Percentiles rank a stretch among this genome's conserved stretches.
phyloP scores from a whole-genome alignment of 2,113 vertebrate species.

The Haemorhous mexicanus region DNA sequence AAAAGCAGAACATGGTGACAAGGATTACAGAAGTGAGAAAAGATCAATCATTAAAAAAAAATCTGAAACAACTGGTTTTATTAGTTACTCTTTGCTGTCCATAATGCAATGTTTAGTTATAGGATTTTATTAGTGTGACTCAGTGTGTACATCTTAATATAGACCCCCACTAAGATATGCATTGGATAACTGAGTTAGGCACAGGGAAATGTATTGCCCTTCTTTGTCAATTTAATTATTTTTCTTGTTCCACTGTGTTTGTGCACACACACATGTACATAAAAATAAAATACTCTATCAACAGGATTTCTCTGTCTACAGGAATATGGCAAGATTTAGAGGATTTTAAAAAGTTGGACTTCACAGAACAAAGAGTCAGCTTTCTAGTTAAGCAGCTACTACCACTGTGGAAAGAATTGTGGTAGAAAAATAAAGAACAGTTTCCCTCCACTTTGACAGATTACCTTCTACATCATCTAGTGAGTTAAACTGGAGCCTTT shows the following conservation, averaged over 20 bases:
- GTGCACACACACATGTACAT: not conserved
- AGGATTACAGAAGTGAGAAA: not conserved
- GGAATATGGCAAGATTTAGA: not conserved
- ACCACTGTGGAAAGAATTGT: not conserved
- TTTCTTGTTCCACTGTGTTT: not conserved
- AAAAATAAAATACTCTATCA: not conserved
- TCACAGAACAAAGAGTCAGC: not conserved
- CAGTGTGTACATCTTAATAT: not conserved
- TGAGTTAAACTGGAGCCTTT: constrained; percentile 83
- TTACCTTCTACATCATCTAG: constrained; percentile 80
- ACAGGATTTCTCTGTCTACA: not conserved
- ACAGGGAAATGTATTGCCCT: not conserved
- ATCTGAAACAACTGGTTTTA: not conserved
- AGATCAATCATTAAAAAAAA: not conserved
- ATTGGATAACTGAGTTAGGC: not conserved
- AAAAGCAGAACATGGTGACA: constrained; percentile 25
- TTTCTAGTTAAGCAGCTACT: not conserved
- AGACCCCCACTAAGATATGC: not conserved
- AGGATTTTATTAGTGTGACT: not conserved
- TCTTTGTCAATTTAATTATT: not conserved
- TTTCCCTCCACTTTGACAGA: not conserved
- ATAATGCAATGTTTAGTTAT: not conserved
- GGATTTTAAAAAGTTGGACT: not conserved
- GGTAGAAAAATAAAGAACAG: not conserved
- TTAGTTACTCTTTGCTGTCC: not conserved